Conservation (phyloP, 2,888 invertebrate genomes). For the Macrostomum cliftonense region DNA sequence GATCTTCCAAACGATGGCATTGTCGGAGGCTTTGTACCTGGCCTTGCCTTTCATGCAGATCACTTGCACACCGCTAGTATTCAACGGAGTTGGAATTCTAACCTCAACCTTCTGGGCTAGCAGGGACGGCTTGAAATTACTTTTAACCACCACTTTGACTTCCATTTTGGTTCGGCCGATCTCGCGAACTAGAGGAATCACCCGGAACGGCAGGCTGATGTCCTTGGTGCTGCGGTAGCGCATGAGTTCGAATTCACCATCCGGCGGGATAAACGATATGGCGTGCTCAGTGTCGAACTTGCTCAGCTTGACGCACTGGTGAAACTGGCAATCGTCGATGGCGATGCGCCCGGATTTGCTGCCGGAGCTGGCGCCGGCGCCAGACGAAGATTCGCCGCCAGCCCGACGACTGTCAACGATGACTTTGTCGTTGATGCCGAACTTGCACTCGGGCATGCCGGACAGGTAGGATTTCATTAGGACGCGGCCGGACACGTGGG, state of each 20-base stretch:
- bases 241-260: conserved; percentile 99
- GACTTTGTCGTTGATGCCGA: conserved; percentile 95
- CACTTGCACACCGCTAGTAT: conserved; percentile 92
- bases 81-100: conserved; percentile 90
- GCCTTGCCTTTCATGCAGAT: conserved; percentile 98
- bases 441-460: conserved; percentile 99
- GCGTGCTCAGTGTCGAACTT: conserved; percentile 99
- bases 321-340: conserved; percentile 98
- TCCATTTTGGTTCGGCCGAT: conserved; percentile 98
- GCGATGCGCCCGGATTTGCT: conserved; percentile 51
- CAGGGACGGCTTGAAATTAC: conserved; percentile 91
- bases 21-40: conserved; percentile 97
- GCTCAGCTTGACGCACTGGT: conserved; percentile 95
- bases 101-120: conserved; percentile 98
- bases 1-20: conserved; percentile 84
- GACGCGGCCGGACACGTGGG: conserved; percentile 96
- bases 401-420: conserved; percentile 59
- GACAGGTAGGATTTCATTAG: conserved; percentile 99
- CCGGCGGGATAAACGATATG: conserved; percentile 97
- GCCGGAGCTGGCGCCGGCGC: background rate
- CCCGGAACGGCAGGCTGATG: conserved; percentile 94
- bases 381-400: too few species aligned
- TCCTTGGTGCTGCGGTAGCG: conserved; percentile 46
- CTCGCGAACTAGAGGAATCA: conserved; percentile 90
- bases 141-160: conserved; percentile 94